A percentile compares a stretch with the other conserved stretches of the same genome.
Conservation (phyloP, 2,113 vertebrate species). For the Gambusia affinis region DNA sequence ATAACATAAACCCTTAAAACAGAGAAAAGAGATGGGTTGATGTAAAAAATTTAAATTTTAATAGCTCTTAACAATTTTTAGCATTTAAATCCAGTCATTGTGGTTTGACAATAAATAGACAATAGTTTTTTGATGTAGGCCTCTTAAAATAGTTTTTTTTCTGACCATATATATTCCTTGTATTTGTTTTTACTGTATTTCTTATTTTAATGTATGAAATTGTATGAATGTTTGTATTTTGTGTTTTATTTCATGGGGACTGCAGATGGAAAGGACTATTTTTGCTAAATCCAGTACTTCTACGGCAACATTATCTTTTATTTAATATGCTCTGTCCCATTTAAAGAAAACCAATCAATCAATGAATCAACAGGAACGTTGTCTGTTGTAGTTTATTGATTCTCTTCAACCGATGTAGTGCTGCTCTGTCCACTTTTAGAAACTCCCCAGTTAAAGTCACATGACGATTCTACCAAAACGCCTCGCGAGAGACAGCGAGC, state of each 20-base stretch:
- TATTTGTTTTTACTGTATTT: too few relatives aligned
- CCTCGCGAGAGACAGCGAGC: neutral
- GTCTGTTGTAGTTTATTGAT: neutral
- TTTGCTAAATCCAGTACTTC: too few relatives aligned
- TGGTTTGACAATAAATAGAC: conserved; percentile 3
- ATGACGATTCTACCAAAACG: neutral
- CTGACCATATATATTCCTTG: too few relatives aligned
- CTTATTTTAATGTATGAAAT: too few relatives aligned
- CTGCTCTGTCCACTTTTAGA: conserved; percentile 8
- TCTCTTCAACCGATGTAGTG: conserved; percentile 3
- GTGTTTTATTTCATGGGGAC: too few relatives aligned
- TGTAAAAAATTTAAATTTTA: conserved; percentile 33
- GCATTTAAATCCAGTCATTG: conserved; percentile 16
- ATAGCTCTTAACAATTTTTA: neutral
- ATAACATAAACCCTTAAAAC: conserved; percentile 21
- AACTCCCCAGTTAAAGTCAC: conserved; percentile 7
- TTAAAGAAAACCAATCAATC: too few relatives aligned
- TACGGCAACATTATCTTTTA: too few relatives aligned
- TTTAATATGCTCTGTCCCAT: too few relatives aligned
- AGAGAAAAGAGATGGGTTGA: conserved; percentile 22
- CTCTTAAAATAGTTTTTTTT: too few relatives aligned
- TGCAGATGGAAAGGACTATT: too few relatives aligned
- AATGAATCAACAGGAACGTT: neutral
- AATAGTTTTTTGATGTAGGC: too few relatives aligned
- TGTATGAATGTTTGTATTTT: too few relatives aligned